Conservation (phyloP, 2,888 invertebrate species). For the Athripsodes cinereus region DNA sequence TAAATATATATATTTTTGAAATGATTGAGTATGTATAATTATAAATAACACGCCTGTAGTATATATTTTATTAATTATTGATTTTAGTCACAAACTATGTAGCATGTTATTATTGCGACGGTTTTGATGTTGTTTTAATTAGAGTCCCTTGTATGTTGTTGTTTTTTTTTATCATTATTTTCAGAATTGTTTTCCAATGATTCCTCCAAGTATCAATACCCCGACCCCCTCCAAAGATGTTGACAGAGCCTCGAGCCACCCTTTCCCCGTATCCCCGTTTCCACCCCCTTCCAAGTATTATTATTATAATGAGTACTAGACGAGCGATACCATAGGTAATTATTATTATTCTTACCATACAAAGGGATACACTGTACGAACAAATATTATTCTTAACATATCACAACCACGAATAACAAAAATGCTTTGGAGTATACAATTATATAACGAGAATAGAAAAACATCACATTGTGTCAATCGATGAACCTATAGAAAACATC, state of each 20-base stretch:
- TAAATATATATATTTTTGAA: too few species aligned
- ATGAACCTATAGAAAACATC: too few species aligned
- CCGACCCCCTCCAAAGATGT: conserved; percentile 6
- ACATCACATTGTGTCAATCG: conserved; percentile 8
- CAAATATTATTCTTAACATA: conserved; percentile 23
- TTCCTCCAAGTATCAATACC: conserved; percentile 46
- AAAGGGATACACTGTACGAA: conserved; percentile 26
- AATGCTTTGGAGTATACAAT: conserved; percentile 22
- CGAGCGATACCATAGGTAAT: conserved; percentile 35
- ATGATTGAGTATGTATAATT: too few species aligned
- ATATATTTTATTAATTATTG: too few species aligned
- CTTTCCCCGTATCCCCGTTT: neutral
- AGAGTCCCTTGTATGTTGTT: conserved; percentile 11
- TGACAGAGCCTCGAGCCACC: conserved; percentile 34
- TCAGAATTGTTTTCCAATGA: conserved; percentile 24
- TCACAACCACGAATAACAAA: conserved; percentile 27
- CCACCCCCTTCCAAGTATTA: neutral
- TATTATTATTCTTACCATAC: conserved; percentile 35
- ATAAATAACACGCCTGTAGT: too few species aligned
- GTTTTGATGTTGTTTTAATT: too few species aligned
- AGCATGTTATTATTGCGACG: too few species aligned
- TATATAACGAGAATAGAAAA: neutral
- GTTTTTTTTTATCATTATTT: too few species aligned
- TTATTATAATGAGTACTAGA: conserved; percentile 26
- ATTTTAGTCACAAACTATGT: too few species aligned